phyloP scores from a whole-genome alignment of 1,140 invertebrate species.

The Drosophila varians region DNA sequence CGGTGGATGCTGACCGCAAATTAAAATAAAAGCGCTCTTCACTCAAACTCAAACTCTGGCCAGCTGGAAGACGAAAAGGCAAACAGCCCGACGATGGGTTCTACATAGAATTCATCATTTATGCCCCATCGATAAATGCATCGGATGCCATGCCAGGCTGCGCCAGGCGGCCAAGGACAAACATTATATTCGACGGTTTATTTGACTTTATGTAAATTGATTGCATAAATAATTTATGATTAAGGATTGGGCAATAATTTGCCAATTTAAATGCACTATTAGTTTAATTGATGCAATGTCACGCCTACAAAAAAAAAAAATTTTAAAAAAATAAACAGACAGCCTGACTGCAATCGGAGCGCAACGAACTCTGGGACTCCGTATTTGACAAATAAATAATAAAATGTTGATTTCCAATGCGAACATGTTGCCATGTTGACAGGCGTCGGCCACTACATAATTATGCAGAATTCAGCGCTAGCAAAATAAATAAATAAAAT shows the following conservation, averaged over 20 bases:
- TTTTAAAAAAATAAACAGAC: slow-evolving; percentile 7
- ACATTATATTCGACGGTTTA: slow-evolving; percentile 34
- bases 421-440: slow-evolving; percentile 55
- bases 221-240: slow-evolving; percentile 69
- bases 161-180: slow-evolving; percentile 6
- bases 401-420: slow-evolving; percentile 50
- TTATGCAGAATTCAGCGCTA: slow-evolving; percentile 65
- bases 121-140: slow-evolving; percentile 3
- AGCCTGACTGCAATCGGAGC: slow-evolving; percentile 4
- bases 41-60: not conserved
- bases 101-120: not conserved
- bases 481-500: slow-evolving; percentile 39
- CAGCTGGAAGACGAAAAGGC: slow-evolving; percentile 12
- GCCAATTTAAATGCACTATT: slow-evolving; percentile 63
- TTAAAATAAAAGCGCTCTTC: slow-evolving; percentile 46
- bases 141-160: not conserved
- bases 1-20: slow-evolving; percentile 37
- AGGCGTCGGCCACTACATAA: slow-evolving; percentile 49
- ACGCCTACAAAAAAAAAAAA: slow-evolving; percentile 19
- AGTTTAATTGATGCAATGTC: slow-evolving; percentile 57
- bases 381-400: slow-evolving; percentile 60
- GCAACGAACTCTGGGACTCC: slow-evolving; percentile 15
- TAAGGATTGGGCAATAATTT: slow-evolving; percentile 57
- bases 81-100: not conserved
- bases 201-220: slow-evolving; percentile 62